A percentile compares a stretch with the other conserved stretches of the same genome.
These are phyloP conservation scores for Pseudochirops corinnae DNA, from an alignment of 2,797 vertebrate genomes.

Conservation along the genomic window DNA sequence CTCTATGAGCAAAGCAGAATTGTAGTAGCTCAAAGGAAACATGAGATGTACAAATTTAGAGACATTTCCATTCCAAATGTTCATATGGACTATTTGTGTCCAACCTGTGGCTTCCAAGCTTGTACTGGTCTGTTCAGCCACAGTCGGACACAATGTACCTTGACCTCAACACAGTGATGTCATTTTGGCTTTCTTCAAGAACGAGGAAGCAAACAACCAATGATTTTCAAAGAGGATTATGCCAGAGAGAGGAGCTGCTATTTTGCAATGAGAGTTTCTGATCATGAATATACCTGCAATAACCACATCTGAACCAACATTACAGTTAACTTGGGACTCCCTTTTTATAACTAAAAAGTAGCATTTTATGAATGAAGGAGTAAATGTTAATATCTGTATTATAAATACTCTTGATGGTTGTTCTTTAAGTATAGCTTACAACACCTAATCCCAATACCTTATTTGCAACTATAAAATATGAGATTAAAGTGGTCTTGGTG, in stretches of 20 bases:
- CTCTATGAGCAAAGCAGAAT: background rate
- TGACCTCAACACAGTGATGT: background rate
- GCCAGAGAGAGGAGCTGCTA: constrained; percentile 49
- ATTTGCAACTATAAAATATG: background rate
- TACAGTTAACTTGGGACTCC: constrained; percentile 17
- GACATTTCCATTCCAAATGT: background rate
- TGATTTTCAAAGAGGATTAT: background rate
- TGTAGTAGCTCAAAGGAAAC: background rate
- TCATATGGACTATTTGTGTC: background rate
- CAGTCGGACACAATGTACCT: background rate
- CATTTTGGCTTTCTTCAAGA: background rate
- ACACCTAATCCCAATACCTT: background rate
- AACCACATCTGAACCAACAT: background rate
- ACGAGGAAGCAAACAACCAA: background rate
- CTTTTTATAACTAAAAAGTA: constrained; percentile 44
- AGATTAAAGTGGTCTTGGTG: background rate
- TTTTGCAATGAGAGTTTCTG: constrained; percentile 25
- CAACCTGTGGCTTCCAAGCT: background rate
- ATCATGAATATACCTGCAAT: background rate
- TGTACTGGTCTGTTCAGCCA: background rate
- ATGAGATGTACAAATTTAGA: background rate
- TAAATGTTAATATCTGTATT: constrained; percentile 49
- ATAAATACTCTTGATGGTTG: background rate
- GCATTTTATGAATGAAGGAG: constrained; percentile 36
- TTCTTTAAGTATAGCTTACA: constrained; percentile 18